A percentile compares a stretch with the other conserved stretches of the same genome.
phyloP scores from a whole-genome alignment of 2,888 invertebrate species.

The Sisyra terminalis region DNA sequence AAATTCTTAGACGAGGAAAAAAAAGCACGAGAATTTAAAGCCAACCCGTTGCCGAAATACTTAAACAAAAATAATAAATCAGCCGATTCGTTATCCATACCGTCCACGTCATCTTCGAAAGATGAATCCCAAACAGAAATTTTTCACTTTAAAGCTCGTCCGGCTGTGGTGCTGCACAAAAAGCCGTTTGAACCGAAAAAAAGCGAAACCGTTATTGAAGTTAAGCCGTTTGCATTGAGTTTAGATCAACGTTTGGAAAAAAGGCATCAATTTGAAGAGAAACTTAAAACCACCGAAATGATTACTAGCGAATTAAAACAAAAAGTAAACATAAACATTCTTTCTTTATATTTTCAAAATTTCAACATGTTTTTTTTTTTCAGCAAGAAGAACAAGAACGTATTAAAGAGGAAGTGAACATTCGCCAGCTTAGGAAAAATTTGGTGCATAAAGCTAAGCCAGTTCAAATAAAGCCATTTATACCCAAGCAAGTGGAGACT shows the following conservation, averaged over 20 bases:
- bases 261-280: slow-evolving; percentile 39
- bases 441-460: slow-evolving; percentile 46
- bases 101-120: too few species aligned
- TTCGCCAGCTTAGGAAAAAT: slow-evolving; percentile 34
- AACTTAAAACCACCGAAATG: slow-evolving; percentile 15
- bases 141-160: slow-evolving; percentile 39
- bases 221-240: slow-evolving; percentile 39
- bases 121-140: too few species aligned
- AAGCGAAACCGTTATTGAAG: slow-evolving; percentile 27
- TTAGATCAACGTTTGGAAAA: slow-evolving; percentile 46
- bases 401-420: slow-evolving; percentile 30
- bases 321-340: too few species aligned
- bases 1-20: slow-evolving; percentile 39
- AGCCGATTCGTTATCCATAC: too few species aligned
- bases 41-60: slow-evolving; percentile 42
- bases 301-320: too few species aligned
- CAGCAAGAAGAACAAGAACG: slow-evolving; percentile 23
- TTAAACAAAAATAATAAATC: background rate
- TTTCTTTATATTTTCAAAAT: too few species aligned
- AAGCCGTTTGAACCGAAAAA: slow-evolving; percentile 47
- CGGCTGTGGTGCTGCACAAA: slow-evolving; percentile 38
- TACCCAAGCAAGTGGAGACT: too few species aligned
- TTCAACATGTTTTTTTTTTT: background rate
- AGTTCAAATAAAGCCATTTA: slow-evolving; percentile 16
- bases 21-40: slow-evolving; percentile 48